Conservation (phyloP, 2,113 vertebrate genomes). For the Peromyscus leucopus region DNA sequence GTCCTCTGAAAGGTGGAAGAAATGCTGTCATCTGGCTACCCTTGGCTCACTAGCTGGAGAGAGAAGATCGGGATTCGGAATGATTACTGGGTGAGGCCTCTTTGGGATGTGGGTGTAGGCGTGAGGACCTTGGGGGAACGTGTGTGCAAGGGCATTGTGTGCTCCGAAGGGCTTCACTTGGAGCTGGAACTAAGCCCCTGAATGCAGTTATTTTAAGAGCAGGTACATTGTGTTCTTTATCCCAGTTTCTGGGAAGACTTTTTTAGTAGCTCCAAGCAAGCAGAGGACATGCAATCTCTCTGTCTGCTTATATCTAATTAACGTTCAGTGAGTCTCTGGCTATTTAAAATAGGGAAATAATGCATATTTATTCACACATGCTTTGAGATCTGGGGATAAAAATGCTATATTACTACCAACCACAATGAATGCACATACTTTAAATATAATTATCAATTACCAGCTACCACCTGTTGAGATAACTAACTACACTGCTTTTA, state of each 20-base stretch:
- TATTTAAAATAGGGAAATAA: constrained; percentile 84
- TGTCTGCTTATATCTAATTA: constrained; percentile 82
- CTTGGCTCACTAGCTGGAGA: neutral
- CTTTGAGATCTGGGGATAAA: constrained; percentile 83
- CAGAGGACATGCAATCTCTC: constrained; percentile 74
- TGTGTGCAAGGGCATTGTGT: neutral
- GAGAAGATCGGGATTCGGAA: neutral
- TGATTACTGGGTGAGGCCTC: neutral
- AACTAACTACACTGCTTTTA: constrained; percentile 74
- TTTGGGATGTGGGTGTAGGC: neutral
- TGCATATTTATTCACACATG: constrained; percentile 86
- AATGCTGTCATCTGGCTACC: neutral
- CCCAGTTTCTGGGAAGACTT: constrained; percentile 61
- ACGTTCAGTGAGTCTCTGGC: constrained; percentile 79
- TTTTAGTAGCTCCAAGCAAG: constrained; percentile 68
- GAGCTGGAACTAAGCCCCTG: neutral
- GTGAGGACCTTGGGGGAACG: neutral
- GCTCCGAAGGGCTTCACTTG: rapidly evolving
- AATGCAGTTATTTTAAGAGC: constrained; percentile 50
- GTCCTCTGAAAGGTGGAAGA: neutral
- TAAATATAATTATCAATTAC: constrained; percentile 85
- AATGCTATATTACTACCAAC: constrained; percentile 82
- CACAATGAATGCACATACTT: constrained; percentile 84
- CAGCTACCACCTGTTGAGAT: constrained; percentile 84
- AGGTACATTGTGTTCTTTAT: constrained; percentile 59